These are phyloP conservation scores for Agonum fuliginosum DNA, from an alignment of 2,888 invertebrate genomes.

Conservation along the genomic window DNA sequence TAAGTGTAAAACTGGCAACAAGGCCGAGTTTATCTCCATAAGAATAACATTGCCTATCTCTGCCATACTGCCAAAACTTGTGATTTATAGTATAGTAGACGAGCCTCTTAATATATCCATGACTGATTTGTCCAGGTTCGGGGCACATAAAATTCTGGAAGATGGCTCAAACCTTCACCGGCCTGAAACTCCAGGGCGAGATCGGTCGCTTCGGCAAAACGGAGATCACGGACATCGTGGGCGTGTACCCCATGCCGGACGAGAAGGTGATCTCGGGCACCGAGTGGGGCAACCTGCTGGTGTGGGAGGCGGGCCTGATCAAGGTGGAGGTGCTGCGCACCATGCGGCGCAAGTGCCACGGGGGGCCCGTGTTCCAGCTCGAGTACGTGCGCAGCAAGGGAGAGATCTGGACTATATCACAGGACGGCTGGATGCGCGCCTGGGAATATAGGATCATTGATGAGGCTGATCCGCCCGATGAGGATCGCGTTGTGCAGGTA, in stretches of 20 bases:
- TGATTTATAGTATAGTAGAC: too few species aligned
- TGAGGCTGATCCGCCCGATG: slow-evolving; percentile 88
- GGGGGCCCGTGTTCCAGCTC: slow-evolving; percentile 82
- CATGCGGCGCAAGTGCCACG: slow-evolving; percentile 84
- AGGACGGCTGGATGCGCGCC: slow-evolving; percentile 86
- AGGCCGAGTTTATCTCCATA: too few species aligned
- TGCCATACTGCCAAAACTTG: too few species aligned
- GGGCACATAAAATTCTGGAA: slow-evolving; percentile 95
- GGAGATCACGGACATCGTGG: slow-evolving; percentile 91
- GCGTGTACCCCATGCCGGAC: slow-evolving; percentile 89
- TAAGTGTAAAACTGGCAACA: too few species aligned
- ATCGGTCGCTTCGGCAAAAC: slow-evolving; percentile 95
- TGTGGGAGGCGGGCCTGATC: slow-evolving; percentile 94
- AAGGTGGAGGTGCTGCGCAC: slow-evolving; percentile 87
- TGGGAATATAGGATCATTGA: slow-evolving; percentile 97
- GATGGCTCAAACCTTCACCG: slow-evolving; percentile 93
- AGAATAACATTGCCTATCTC: too few species aligned
- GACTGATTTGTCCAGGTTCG: slow-evolving; percentile 76
- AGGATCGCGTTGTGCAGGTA: slow-evolving; percentile 83
- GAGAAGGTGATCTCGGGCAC: slow-evolving; percentile 81
- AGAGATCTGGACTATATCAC: slow-evolving; percentile 74
- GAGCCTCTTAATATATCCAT: too few species aligned
- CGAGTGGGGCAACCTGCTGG: slow-evolving; percentile 92
- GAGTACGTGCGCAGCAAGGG: slow-evolving; percentile 67
- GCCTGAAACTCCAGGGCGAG: slow-evolving; percentile 90